A percentile compares a stretch with the other conserved stretches of the same genome.
Conservation (phyloP, 2,797 vertebrate genomes). For the Phoxinus dragarum region DNA sequence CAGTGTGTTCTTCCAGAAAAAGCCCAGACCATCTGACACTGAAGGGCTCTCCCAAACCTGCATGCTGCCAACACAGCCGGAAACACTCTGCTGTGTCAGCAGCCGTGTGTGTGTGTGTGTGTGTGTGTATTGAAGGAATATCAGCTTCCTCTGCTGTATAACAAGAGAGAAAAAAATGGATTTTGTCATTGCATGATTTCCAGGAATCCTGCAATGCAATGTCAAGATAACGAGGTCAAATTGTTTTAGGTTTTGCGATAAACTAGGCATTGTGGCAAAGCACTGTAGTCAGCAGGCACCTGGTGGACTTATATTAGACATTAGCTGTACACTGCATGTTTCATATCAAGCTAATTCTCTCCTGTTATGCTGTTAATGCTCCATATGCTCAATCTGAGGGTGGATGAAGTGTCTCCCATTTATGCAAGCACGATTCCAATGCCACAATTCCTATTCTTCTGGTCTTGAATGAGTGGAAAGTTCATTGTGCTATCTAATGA, state of each 20-base stretch:
- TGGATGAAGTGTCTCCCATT: neutral
- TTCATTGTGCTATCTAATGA: neutral
- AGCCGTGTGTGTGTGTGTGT: conserved; percentile 30
- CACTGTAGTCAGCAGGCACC: neutral
- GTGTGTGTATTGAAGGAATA: conserved; percentile 33
- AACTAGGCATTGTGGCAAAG: neutral
- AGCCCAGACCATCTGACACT: conserved; percentile 59
- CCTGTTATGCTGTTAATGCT: neutral
- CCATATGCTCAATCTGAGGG: neutral
- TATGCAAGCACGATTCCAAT: neutral
- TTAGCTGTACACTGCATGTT: neutral
- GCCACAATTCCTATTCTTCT: neutral
- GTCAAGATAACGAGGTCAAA: neutral
- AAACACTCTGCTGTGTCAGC: conserved; percentile 52
- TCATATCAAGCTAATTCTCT: neutral
- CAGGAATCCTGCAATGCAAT: neutral
- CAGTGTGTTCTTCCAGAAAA: conserved; percentile 50
- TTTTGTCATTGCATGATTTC: neutral
- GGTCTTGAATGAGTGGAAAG: neutral
- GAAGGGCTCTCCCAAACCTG: conserved; percentile 58
- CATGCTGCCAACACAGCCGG: conserved; percentile 50
- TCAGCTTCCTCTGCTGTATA: conserved; percentile 40
- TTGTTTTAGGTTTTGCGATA: neutral
- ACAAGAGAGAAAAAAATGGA: conserved; percentile 6
- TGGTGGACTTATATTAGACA: neutral